Evolutionary conservation across 2,113 vertebrate genomes (phyloP).

Genomic region (Monopterus albus): DNA sequence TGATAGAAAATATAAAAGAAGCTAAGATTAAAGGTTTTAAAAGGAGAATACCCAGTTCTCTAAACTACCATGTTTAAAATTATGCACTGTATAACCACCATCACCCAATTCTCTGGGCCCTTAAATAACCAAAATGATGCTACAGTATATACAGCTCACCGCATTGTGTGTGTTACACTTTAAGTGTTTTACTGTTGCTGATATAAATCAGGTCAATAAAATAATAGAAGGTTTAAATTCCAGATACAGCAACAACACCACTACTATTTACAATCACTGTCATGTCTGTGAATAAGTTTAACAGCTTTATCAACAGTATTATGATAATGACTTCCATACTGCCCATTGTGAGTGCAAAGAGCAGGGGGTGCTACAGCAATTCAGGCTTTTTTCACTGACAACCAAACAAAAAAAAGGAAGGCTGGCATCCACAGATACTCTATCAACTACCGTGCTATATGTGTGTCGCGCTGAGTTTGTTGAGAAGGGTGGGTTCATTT

Average conservation of each 20-base stretch:
- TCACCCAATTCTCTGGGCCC: no score
- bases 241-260: no score
- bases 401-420: conserved; percentile 16
- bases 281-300: neutral
- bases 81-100: neutral
- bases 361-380: no score
- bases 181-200: no score
- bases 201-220: no score
- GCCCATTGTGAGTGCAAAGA: neutral
- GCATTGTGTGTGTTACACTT: no score
- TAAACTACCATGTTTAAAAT: neutral
- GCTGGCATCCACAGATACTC: conserved; percentile 53
- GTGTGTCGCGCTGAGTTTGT: conserved; percentile 30
- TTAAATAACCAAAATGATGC: no score
- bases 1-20: neutral
- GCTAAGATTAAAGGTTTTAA: neutral
- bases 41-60: no score
- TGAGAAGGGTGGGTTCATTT: conserved; percentile 58
- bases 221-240: no score
- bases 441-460: conserved; percentile 45
- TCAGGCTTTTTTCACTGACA: conserved; percentile 4
- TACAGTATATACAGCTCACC: no score
- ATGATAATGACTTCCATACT: neutral
- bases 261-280: neutral
- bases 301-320: neutral